These are phyloP conservation scores for Corythaixoides concolor DNA, from an alignment of 2,113 vertebrate genomes.

Conservation along the genomic window DNA sequence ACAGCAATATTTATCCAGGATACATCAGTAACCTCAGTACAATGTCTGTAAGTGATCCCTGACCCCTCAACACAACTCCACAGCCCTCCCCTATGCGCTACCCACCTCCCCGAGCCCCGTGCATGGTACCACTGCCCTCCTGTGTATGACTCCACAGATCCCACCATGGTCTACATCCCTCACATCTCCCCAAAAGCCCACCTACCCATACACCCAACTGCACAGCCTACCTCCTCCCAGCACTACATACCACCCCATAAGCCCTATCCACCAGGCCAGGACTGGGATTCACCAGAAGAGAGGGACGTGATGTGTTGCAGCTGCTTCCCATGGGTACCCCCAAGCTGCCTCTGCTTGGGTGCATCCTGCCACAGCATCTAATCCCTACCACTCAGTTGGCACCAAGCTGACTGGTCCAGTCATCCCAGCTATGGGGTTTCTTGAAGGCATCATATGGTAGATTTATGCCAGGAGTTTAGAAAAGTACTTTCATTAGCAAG, in stretches of 20 bases:
- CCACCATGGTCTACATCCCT: neutral
- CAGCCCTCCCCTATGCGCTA: fast-evolving
- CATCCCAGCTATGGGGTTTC: neutral
- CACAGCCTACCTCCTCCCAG: neutral
- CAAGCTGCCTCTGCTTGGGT: neutral
- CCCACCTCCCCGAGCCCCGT: neutral
- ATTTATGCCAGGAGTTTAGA: neutral
- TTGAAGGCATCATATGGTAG: neutral
- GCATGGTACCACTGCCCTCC: neutral
- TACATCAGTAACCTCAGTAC: neutral
- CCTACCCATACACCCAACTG: neutral
- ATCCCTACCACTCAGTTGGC: neutral
- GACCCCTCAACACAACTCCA: neutral
- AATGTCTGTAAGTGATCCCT: neutral
- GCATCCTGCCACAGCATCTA: neutral
- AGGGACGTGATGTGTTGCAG: neutral
- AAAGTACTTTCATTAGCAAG: neutral
- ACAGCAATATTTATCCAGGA: neutral
- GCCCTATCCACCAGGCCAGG: neutral
- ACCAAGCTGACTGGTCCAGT: neutral
- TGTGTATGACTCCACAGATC: neutral
- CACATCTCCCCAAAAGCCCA: neutral
- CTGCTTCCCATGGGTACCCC: neutral
- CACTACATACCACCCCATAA: neutral
- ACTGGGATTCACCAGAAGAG: neutral